These are phyloP conservation scores for Ataeniobius toweri DNA, from an alignment of 2,797 vertebrate genomes.

Conservation along the genomic window DNA sequence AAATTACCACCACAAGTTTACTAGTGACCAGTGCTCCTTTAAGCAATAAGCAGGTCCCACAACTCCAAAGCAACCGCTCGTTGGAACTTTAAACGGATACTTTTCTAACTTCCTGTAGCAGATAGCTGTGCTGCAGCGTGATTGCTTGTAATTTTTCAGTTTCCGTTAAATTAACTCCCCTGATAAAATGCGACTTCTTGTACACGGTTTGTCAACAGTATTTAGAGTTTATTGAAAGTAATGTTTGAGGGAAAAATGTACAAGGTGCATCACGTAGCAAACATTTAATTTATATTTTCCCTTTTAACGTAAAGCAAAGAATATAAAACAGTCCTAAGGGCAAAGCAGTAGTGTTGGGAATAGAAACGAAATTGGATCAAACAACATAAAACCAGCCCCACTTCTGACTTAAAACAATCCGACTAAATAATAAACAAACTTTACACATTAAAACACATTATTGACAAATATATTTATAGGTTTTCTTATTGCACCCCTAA, in stretches of 20 bases:
- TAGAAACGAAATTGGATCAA: conserved; percentile 2
- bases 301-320: conserved; percentile 12
- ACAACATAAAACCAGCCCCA: conserved; percentile 46
- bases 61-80: background rate
- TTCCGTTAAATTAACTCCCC: background rate
- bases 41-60: background rate
- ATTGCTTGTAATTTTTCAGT: background rate
- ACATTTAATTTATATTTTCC: conserved; percentile 66
- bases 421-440: conserved; percentile 19
- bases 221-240: background rate
- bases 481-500: conserved; percentile 26
- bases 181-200: background rate
- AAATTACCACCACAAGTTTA: too few species aligned
- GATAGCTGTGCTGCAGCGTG: background rate
- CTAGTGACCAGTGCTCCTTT: background rate
- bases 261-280: conserved; percentile 27
- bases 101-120: background rate
- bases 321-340: conserved; percentile 28
- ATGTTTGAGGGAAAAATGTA: background rate
- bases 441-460: conserved; percentile 48
- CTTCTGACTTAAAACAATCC: conserved; percentile 34
- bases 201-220: too few species aligned
- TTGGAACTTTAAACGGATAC: background rate
- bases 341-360: conserved; percentile 35
- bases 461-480: conserved; percentile 47